A percentile compares a stretch with the other conserved stretches of the same genome.
phyloP scores from a whole-genome alignment of 2,888 invertebrate genomes.

The Lomographa bimaculata region DNA sequence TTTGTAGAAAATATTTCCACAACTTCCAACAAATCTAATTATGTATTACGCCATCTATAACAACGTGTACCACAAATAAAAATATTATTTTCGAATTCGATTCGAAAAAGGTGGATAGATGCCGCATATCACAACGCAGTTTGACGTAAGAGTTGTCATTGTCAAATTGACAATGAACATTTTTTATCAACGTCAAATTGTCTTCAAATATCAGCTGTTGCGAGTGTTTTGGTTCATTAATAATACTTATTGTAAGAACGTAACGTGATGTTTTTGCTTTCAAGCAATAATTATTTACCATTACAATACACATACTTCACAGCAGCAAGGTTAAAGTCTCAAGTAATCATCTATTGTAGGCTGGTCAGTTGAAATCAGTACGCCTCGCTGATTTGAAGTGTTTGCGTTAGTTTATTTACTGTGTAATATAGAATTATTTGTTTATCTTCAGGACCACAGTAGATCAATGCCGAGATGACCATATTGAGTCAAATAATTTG shows the following conservation, averaged over 20 bases:
- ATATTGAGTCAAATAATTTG: conserved; percentile 67
- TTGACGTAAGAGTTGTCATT: too few species aligned
- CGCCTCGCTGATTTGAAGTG: not conserved
- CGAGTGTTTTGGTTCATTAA: too few species aligned
- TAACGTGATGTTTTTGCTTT: conserved; percentile 12
- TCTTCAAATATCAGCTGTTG: too few species aligned
- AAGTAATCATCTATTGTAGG: conserved; percentile 8
- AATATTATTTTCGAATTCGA: too few species aligned
- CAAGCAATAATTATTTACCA: conserved; percentile 12
- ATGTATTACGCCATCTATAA: too few species aligned
- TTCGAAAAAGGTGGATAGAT: too few species aligned
- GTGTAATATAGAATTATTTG: not conserved
- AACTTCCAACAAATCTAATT: too few species aligned
- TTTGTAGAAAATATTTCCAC: too few species aligned
- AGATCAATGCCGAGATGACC: conserved; percentile 46
- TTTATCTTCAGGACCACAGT: conserved; percentile 7
- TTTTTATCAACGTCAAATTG: too few species aligned
- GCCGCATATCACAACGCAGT: too few species aligned
- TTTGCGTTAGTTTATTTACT: not conserved
- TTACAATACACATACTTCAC: conserved; percentile 9
- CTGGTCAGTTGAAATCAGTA: conserved; percentile 1
- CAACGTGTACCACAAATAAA: too few species aligned
- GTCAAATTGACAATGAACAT: too few species aligned
- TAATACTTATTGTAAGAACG: not conserved
- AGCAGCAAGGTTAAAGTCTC: conserved; percentile 11